Conservation (phyloP, 2,113 vertebrate species). For the Rhynchomys soricoides region DNA sequence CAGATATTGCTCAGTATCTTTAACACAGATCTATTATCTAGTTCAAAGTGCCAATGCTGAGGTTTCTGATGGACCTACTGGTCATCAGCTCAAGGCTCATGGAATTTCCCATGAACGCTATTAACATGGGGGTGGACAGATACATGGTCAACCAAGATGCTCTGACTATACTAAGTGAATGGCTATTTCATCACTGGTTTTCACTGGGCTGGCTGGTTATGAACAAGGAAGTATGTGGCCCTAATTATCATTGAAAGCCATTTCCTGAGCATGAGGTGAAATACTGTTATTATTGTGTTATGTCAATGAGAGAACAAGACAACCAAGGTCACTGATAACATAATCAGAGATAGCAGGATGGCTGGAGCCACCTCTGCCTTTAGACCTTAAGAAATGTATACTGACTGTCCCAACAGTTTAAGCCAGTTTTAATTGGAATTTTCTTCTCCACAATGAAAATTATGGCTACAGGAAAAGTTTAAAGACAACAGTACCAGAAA, state of each 20-base stretch:
- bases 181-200: background rate
- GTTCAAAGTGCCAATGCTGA: background rate
- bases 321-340: background rate
- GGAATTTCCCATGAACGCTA: background rate
- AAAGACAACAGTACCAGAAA: conserved; percentile 18
- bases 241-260: background rate
- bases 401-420: background rate
- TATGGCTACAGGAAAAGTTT: background rate
- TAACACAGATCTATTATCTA: background rate
- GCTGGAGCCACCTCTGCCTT: background rate
- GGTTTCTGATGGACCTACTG: background rate
- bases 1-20: background rate
- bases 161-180: background rate
- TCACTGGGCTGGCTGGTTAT: background rate
- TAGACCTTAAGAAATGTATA: background rate
- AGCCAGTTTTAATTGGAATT: background rate
- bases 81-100: background rate
- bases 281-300: background rate
- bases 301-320: background rate
- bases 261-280: background rate
- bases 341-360: background rate
- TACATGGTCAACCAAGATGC: background rate
- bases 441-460: background rate
- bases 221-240: background rate
- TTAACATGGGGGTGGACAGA: background rate